phyloP scores from a whole-genome alignment of 2,113 vertebrate species.

The Sisor rabdophorus region DNA sequence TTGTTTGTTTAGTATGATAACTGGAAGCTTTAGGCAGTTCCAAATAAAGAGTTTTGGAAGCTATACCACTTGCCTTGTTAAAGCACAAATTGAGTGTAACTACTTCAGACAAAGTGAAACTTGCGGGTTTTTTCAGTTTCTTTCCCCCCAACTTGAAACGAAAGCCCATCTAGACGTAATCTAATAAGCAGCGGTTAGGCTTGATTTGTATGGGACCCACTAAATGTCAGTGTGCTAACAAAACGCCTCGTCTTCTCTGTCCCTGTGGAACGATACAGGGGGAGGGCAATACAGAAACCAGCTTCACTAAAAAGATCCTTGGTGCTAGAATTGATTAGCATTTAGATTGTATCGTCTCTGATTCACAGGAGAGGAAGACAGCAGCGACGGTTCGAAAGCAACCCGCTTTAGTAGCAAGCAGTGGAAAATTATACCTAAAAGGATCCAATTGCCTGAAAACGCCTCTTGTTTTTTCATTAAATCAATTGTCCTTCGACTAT shows the following conservation, averaged over 20 bases:
- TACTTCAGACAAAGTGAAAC: constrained; percentile 4
- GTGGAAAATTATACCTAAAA: constrained; percentile 41
- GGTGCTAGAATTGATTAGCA: constrained; percentile 52
- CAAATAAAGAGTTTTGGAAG: background rate
- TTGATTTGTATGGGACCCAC: constrained; percentile 14
- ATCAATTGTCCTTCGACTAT: constrained; percentile 7
- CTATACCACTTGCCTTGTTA: background rate
- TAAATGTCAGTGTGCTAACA: constrained; percentile 37
- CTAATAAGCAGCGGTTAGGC: constrained; percentile 26
- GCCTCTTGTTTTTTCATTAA: constrained; percentile 4
- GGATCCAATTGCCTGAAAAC: constrained; percentile 32
- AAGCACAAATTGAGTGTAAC: background rate
- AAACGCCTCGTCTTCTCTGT: constrained; percentile 30
- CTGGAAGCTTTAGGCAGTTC: no score
- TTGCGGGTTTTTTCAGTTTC: background rate
- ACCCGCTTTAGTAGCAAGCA: constrained; percentile 30
- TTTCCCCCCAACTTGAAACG: no score
- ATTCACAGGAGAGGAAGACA: constrained; percentile 37
- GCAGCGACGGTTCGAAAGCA: constrained; percentile 35
- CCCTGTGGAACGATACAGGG: constrained; percentile 26
- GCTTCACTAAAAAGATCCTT: constrained; percentile 37
- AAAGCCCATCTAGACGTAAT: constrained; percentile 16
- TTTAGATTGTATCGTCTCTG: constrained; percentile 54
- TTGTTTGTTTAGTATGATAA: background rate
- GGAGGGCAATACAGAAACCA: constrained; percentile 24